Base-by-base conservation (phyloP, 2,888 invertebrate genomes). In the Agapetus fuscipes region DNA sequence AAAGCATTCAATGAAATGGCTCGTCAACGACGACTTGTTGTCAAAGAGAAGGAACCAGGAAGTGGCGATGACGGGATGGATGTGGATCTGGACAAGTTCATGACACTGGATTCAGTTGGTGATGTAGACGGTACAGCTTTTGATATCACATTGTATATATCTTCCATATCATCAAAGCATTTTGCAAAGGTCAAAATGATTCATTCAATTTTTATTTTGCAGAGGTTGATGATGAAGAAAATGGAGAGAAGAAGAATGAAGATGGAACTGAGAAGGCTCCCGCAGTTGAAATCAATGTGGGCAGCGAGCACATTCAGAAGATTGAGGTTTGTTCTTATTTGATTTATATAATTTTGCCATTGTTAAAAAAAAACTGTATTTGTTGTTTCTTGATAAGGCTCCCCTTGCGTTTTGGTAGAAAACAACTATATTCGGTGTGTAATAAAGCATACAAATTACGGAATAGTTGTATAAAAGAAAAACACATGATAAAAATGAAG, bases 101-200 rank as follows among this genome's bases (percentile, higher is more conserved):
- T 86, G 72, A 87, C 88, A 1, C 74, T 89, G n/a, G 88, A 89
- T 61, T 87, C 88, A 3, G 84, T 88, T 17, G 88, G 88, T 5
- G 86, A 86, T 60, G 83, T 83, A 15, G 86, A 86, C 61, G 83
- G 80, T 77, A 64, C 64, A 58, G 4, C 9, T 20, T 6, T 20
- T 20, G 4, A 9, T 20, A 6, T 27, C n/a, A 27, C 12, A 7
- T 27, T 27, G 3, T 27, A 9, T 27, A 24, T 9, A 24, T 24
- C 10, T 9, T 24, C 6, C 5, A 24, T 6, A 24, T 9, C 24
- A 5, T 7, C 5, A 7, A 24, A 24, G 6, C 10, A 24, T 9
- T 7, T 9, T 24, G 10, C 32, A 31, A 45, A 30, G 30, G 5
- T 20, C 9, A 20, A n/a, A n/a, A n/a, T n/a, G n/a, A n/a, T n/a